These are phyloP conservation scores for Lepidurus apus DNA, from an alignment of 1,140 invertebrate genomes.

Conservation along the genomic window DNA sequence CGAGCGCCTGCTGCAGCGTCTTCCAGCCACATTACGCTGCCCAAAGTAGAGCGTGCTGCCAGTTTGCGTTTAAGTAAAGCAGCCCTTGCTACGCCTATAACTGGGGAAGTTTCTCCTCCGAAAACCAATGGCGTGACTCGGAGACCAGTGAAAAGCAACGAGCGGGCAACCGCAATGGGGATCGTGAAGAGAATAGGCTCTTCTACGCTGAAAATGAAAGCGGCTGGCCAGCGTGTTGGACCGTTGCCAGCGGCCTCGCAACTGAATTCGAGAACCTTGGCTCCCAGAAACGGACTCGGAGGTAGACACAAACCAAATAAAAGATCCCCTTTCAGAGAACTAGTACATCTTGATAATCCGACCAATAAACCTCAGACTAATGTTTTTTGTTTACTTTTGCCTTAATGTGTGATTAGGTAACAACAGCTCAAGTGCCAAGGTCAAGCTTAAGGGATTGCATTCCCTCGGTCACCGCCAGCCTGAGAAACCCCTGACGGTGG, in stretches of 20 bases:
- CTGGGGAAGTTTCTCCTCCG: not conserved
- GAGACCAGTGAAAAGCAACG: not conserved
- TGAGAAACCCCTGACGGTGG: not conserved
- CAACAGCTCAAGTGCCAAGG: not conserved
- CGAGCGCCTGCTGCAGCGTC: not conserved
- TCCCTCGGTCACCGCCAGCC: not conserved
- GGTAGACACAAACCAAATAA: not conserved
- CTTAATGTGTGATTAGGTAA: not conserved
- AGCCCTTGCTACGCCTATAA: not conserved
- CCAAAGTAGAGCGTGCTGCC: not conserved
- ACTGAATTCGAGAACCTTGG: not conserved
- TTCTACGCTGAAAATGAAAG: not conserved
- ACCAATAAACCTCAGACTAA: too few species aligned
- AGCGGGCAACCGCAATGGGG: not conserved
- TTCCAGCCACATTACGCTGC: not conserved
- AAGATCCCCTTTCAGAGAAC: not conserved
- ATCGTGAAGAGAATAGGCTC: not conserved
- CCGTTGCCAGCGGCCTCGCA: not conserved
- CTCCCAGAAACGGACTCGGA: not conserved
- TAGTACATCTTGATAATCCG: not conserved
- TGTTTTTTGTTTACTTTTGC: not conserved
- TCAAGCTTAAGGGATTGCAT: constrained; percentile 10
- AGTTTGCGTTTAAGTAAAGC: not conserved
- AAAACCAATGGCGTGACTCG: not conserved
- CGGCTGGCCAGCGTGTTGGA: not conserved